Percentiles rank a stretch among this genome's conserved stretches.
Evolutionary conservation across 2,888 invertebrate genomes (phyloP).

Genomic region (Pharmacophagus antenor): DNA sequence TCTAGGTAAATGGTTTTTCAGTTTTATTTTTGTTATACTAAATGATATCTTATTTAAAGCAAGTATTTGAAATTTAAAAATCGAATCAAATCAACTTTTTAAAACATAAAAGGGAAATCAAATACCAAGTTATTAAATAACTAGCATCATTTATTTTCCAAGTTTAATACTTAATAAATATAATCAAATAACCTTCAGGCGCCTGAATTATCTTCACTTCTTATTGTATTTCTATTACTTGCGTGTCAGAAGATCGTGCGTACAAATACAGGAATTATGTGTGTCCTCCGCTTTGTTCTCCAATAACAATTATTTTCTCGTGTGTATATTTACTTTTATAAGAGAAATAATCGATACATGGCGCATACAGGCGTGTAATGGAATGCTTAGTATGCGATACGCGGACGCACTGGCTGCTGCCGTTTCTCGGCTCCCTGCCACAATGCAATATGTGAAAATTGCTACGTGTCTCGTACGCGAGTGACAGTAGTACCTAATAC

Average conservation of each 20-base stretch:
- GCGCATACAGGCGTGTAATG: constrained; percentile 25
- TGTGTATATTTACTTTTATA: constrained; percentile 5
- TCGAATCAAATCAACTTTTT: no score
- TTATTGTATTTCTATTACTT: not conserved
- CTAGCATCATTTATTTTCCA: not conserved
- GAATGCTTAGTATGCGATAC: constrained; percentile 62
- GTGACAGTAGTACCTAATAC: constrained; percentile 24
- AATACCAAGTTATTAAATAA: not conserved
- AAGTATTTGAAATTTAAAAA: no score
- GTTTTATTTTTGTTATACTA: no score
- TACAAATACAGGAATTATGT: not conserved
- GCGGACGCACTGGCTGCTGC: constrained; percentile 51
- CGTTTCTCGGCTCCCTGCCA: constrained; percentile 51
- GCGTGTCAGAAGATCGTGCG: not conserved
- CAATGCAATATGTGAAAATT: constrained; percentile 73
- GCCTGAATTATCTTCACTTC: not conserved
- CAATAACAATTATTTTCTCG: not conserved
- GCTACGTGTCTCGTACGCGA: constrained; percentile 54
- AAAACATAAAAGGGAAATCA: no score
- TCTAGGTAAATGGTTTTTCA: no score
- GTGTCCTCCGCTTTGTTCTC: not conserved
- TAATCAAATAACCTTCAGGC: not conserved
- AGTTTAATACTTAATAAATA: not conserved
- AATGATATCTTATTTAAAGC: no score
- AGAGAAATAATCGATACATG: constrained; percentile 18